Percentiles rank a stretch among this genome's conserved stretches.
These are phyloP conservation scores for Papilio protenor DNA, from an alignment of 2,888 invertebrate genomes.

Conservation along the genomic window DNA sequence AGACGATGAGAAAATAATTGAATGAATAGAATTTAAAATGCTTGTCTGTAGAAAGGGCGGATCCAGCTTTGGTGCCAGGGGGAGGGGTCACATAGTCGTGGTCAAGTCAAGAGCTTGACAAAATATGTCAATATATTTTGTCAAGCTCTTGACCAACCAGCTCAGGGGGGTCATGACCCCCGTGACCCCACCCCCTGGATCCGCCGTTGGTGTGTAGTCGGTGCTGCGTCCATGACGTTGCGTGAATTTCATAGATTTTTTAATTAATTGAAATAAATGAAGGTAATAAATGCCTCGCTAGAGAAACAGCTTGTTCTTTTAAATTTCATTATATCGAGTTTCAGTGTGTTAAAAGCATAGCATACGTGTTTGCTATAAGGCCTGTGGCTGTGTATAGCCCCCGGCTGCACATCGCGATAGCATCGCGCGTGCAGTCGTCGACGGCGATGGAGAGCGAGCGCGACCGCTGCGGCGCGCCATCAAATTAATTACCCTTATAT, in stretches of 20 bases:
- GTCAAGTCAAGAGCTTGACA: too few species aligned
- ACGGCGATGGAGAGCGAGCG: slow-evolving; percentile 43
- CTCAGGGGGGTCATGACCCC: too few species aligned
- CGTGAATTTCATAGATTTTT: not conserved
- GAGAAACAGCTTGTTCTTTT: not conserved
- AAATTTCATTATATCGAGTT: not conserved
- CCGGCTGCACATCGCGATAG: slow-evolving; percentile 38
- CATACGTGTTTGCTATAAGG: not conserved
- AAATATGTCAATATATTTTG: too few species aligned
- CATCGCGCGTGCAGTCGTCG: slow-evolving; percentile 32
- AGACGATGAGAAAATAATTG: not conserved
- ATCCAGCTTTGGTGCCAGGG: too few species aligned
- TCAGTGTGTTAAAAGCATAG: slow-evolving; percentile 2
- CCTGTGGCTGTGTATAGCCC: slow-evolving; percentile 47
- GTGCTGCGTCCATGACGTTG: too few species aligned
- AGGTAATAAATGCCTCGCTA: not conserved
- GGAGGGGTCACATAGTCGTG: too few species aligned
- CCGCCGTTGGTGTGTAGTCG: too few species aligned
- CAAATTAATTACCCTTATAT: slow-evolving; percentile 70
- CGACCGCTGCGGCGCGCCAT: slow-evolving; percentile 55
- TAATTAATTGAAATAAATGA: too few species aligned
- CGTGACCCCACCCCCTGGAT: too few species aligned
- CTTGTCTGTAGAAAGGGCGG: too few species aligned
- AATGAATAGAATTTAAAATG: not conserved
- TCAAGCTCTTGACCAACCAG: too few species aligned